A percentile compares a stretch with the other conserved stretches of the same genome.
These are phyloP conservation scores for Electrophaes corylata DNA, from an alignment of 2,888 invertebrate species.

Conservation along the genomic window DNA sequence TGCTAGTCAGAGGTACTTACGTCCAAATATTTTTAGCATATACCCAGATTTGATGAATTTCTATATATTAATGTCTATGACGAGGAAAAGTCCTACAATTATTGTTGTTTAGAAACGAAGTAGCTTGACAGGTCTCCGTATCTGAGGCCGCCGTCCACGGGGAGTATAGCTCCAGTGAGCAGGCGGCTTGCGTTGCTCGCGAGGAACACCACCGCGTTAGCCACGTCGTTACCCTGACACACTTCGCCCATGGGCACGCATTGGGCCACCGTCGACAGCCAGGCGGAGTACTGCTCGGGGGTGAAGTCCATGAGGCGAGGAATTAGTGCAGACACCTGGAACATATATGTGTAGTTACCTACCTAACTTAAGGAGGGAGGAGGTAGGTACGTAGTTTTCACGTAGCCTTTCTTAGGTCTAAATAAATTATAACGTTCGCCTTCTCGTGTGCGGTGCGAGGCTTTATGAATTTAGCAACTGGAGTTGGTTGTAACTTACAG, in stretches of 20 bases:
- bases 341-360: no score
- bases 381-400: no score
- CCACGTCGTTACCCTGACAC: slow-evolving; percentile 86
- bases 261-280: slow-evolving; percentile 28
- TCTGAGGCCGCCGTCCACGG: slow-evolving; percentile 47
- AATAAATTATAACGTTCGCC: no score
- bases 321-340: slow-evolving; percentile 40
- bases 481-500: slow-evolving; percentile 69
- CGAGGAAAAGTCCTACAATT: no score
- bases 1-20: no score
- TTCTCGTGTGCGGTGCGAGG: no score
- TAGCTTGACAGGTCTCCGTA: slow-evolving; percentile 21
- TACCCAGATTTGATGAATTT: no score
- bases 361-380: no score
- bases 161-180: slow-evolving; percentile 87
- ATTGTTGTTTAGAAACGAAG: slow-evolving; percentile 1
- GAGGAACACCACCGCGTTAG: slow-evolving; percentile 91
- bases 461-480: neutral
- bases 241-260: slow-evolving; percentile 43
- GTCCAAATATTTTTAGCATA: no score
- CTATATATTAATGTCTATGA: no score
- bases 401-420: no score
- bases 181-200: slow-evolving; percentile 92
- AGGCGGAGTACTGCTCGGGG: slow-evolving; percentile 42
- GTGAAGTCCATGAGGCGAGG: slow-evolving; percentile 40